Conservation (phyloP, 2,113 vertebrate species). For the Phrynocephalus versicolor region DNA sequence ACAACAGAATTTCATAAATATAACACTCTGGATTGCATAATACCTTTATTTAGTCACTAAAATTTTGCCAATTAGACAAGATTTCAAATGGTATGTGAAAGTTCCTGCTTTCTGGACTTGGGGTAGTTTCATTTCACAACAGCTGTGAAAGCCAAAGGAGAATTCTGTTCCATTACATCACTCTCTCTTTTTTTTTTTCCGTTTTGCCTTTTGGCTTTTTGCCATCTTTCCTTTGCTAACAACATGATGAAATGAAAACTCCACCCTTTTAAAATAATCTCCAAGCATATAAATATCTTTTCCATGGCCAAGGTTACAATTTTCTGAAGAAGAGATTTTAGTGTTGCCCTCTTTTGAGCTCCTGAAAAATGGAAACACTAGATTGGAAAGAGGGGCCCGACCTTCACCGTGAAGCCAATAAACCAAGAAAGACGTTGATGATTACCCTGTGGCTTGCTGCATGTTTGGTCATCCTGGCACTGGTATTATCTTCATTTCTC, state of each 20-base stretch:
- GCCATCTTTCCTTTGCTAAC: not conserved
- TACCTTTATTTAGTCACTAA: too few species aligned
- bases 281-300: constrained; percentile 14
- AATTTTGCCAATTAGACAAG: not conserved
- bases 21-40: not conserved
- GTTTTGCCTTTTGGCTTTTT: not conserved
- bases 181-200: not conserved
- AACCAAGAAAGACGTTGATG: not conserved
- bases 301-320: not conserved
- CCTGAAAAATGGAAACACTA: not conserved
- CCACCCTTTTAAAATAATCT: constrained; percentile 1
- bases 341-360: not conserved
- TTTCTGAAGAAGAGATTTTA: not conserved
- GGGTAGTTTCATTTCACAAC: constrained; percentile 1
- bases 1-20: not conserved
- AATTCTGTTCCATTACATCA: not conserved
- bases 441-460: not conserved
- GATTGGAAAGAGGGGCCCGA: not conserved
- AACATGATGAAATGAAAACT: not conserved
- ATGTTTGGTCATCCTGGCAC: not conserved
- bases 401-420: not conserved
- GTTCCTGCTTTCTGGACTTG: not conserved
- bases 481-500: not conserved
- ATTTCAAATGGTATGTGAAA: not conserved
- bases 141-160: not conserved